These are phyloP conservation scores for Tethea ocularis DNA, from an alignment of 2,888 invertebrate species.

Conservation along the genomic window DNA sequence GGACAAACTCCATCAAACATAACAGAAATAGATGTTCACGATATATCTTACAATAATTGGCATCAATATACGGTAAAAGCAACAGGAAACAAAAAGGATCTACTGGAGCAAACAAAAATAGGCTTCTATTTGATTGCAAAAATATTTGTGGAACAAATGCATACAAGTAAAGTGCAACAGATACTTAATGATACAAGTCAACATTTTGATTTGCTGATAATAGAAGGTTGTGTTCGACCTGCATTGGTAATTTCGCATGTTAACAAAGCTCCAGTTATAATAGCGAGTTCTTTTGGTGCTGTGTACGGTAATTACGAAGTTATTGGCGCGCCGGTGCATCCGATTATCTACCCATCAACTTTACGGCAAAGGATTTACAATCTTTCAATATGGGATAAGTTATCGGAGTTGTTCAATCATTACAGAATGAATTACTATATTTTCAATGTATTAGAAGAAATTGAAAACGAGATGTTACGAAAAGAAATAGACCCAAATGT, in stretches of 20 bases:
- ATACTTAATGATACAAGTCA: no score
- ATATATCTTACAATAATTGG: slow-evolving; percentile 38
- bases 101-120: no score
- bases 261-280: slow-evolving; percentile 50
- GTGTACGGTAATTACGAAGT: slow-evolving; percentile 24
- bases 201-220: slow-evolving; percentile 47
- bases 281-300: slow-evolving; percentile 47
- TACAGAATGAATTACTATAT: slow-evolving; percentile 16
- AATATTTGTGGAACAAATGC: no score
- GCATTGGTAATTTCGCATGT: slow-evolving; percentile 36
- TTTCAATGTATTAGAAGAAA: slow-evolving; percentile 10
- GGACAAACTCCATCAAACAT: slow-evolving; percentile 46
- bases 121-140: no score
- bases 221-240: slow-evolving; percentile 39
- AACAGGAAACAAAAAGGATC: no score
- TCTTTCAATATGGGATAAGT: slow-evolving; percentile 43
- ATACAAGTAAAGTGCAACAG: no score
- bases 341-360: slow-evolving; percentile 41
- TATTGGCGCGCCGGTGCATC: slow-evolving; percentile 47
- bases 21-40: slow-evolving; percentile 60
- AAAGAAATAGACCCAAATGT: slow-evolving; percentile 38
- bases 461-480: slow-evolving; percentile 26
- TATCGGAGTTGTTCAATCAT: slow-evolving; percentile 32
- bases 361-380: slow-evolving; percentile 37
- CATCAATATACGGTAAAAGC: background rate